phyloP scores from a whole-genome alignment of 2,888 invertebrate species.

The Loripinus fragilis region DNA sequence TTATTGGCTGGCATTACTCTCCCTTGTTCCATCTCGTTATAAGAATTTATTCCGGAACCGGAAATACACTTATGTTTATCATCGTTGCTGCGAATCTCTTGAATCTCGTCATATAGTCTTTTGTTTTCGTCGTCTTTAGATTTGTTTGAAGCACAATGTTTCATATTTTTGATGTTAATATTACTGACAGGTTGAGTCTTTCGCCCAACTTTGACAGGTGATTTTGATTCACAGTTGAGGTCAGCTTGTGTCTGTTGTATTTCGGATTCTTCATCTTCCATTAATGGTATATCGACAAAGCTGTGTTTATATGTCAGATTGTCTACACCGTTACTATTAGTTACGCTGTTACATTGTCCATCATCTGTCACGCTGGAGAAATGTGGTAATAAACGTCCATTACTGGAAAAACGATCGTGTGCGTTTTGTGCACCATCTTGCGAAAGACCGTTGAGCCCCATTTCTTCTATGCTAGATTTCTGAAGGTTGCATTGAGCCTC shows the following conservation, averaged over 20 bases:
- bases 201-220: background rate
- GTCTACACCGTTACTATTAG: conserved; percentile 37
- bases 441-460: background rate
- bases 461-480: conserved; percentile 39
- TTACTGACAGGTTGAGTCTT: background rate
- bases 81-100: background rate
- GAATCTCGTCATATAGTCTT: background rate
- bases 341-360: background rate
- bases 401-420: background rate
- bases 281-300: conserved; percentile 31
- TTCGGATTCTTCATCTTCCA: conserved; percentile 20
- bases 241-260: conserved; percentile 26
- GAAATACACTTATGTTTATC: background rate
- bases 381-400: background rate
- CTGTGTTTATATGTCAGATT: conserved; percentile 50
- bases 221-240: conserved; percentile 32
- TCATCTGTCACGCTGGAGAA: background rate
- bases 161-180: background rate
- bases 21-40: conserved; percentile 6
- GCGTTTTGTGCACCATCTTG: background rate
- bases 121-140: conserved; percentile 6
- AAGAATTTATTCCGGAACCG: no score
- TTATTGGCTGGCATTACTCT: conserved; percentile 11
- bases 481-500: conserved; percentile 5
- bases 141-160: conserved; percentile 14